Evolutionary conservation across 2,888 invertebrate species (phyloP).

Genomic region (Chamaedrilus cognettii): DNA sequence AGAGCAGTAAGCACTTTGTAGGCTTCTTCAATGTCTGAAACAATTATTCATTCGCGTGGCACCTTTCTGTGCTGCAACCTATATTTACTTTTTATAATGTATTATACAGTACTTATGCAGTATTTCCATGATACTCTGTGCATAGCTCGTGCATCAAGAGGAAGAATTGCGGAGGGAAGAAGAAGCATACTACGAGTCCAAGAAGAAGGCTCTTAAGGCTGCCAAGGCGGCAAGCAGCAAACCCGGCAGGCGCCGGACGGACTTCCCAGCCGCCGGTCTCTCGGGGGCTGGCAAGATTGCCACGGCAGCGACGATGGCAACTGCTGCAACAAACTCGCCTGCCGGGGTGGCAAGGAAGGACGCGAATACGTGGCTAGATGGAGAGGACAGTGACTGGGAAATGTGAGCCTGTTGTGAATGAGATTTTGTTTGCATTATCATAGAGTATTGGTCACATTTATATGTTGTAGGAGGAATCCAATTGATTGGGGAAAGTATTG

Average conservation of each 20-base stretch:
- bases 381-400: conserved; percentile 55
- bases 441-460: no score
- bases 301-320: not conserved
- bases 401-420: no score
- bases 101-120: not conserved
- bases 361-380: conserved; percentile 44
- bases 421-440: no score
- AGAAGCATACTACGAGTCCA: conserved; percentile 55
- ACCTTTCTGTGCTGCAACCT: not conserved
- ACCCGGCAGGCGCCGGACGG: no score
- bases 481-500: no score
- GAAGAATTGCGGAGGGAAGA: conserved; percentile 54
- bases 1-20: no score
- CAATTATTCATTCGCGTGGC: no score
- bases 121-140: not conserved
- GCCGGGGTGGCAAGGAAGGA: conserved; percentile 18
- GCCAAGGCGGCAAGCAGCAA: conserved; percentile 47
- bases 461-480: no score
- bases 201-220: conserved; percentile 50
- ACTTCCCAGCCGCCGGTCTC: no score
- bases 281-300: no score
- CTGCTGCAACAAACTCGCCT: not conserved
- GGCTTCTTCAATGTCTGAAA: no score
- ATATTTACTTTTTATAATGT: conserved; percentile 1
- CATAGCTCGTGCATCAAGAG: conserved; percentile 53